Conservation (phyloP, 2,797 vertebrate genomes). For the Phoeniculus purpureus region DNA sequence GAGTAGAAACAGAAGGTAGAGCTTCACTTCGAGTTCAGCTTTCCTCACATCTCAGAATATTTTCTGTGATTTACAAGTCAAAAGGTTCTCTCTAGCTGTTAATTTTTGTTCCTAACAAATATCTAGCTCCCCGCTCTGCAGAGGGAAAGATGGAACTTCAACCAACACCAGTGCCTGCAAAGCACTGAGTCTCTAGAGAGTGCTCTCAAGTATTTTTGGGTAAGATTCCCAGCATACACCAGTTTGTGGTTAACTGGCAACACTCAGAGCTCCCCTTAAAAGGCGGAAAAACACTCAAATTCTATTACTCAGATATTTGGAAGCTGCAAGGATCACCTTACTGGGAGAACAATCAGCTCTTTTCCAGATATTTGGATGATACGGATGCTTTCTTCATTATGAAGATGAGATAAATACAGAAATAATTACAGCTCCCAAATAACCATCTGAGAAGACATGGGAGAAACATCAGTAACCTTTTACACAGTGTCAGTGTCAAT, state of each 20-base stretch:
- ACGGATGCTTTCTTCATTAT: neutral
- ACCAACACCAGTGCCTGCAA: neutral
- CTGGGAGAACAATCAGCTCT: neutral
- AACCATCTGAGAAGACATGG: neutral
- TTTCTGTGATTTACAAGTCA: neutral
- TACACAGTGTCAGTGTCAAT: neutral
- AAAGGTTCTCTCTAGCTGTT: neutral
- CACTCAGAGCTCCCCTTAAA: neutral
- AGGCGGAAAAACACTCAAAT: neutral
- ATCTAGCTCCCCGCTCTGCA: neutral
- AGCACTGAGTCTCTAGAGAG: neutral
- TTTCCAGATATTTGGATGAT: neutral
- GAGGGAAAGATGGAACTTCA: neutral
- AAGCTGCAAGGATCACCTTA: neutral
- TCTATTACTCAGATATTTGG: neutral
- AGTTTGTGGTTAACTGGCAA: neutral
- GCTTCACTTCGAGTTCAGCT: neutral
- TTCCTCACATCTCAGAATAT: neutral
- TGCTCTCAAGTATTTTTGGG: neutral
- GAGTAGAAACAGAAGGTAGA: neutral
- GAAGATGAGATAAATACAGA: neutral
- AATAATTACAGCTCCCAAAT: neutral
- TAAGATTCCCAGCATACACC: neutral
- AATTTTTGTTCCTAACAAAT: neutral
- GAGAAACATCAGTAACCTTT: neutral